phyloP scores from a whole-genome alignment of 30 jellyfish, hydroid and myxozoan species.

The Rhopilema esculentum region DNA sequence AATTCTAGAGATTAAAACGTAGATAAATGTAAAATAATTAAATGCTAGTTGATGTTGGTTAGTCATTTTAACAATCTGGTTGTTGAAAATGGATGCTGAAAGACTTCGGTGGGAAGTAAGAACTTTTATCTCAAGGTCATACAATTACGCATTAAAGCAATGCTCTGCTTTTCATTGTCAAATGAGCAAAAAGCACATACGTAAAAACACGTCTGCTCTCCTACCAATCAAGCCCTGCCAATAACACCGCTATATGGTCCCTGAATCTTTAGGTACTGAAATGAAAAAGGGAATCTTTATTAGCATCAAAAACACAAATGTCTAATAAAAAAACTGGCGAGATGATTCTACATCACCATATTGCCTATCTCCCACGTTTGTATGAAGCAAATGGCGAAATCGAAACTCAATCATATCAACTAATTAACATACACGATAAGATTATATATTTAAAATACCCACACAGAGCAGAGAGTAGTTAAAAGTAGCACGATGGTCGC shows the following conservation, averaged over 20 bases:
- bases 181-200: not conserved
- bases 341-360: too few species aligned
- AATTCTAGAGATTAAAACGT: not conserved
- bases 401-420: too few species aligned
- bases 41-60: not conserved
- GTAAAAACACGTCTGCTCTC: not conserved
- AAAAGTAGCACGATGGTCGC: too few species aligned
- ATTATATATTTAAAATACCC: too few species aligned
- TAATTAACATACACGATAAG: too few species aligned
- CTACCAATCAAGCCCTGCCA: constrained; percentile 27
- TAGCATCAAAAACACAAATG: not conserved
- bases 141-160: not conserved
- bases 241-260: constrained; percentile 87
- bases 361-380: too few species aligned
- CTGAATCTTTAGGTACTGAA: constrained; percentile 82
- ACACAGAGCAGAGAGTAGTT: too few species aligned
- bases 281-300: not conserved
- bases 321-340: too few species aligned
- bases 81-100: not conserved
- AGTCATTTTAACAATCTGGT: not conserved
- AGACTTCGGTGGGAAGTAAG: not conserved
- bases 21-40: not conserved
- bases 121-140: not conserved
- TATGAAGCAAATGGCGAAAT: too few species aligned
- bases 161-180: not conserved